A percentile compares a stretch with the other conserved stretches of the same genome.
These are phyloP conservation scores for Drosophila engyochracea DNA, from an alignment of 2,888 invertebrate species.

Conservation along the genomic window DNA sequence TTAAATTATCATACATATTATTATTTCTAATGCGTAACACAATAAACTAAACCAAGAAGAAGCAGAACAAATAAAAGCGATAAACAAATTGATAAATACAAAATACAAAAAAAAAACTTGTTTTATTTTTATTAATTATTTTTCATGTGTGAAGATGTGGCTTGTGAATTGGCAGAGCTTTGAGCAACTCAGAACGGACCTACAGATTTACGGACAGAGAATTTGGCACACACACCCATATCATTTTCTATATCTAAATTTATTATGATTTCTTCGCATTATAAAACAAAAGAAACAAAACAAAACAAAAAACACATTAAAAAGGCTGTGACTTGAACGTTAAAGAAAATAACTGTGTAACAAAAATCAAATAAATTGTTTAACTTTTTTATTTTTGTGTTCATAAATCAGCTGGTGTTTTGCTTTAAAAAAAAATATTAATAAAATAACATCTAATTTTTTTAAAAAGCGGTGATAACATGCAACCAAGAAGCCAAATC, in stretches of 20 bases:
- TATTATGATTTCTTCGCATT: constrained; percentile 34
- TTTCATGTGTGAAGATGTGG: constrained; percentile 48
- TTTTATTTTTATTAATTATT: constrained; percentile 70
- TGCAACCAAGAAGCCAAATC: constrained; percentile 77
- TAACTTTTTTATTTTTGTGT: constrained; percentile 20
- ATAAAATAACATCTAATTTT: constrained; percentile 54
- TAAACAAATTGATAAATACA: constrained; percentile 67
- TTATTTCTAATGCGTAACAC: constrained; percentile 72
- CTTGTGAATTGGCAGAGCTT: constrained; percentile 70
- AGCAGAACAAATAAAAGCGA: constrained; percentile 70
- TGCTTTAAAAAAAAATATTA: constrained; percentile 22
- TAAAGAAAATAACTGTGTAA: constrained; percentile 58
- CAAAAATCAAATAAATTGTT: constrained; percentile 64
- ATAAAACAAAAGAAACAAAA: constrained; percentile 19
- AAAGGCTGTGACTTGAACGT: constrained; percentile 78
- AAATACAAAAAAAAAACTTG: constrained; percentile 66
- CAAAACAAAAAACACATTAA: constrained; percentile 51
- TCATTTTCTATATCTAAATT: constrained; percentile 36
- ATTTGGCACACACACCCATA: constrained; percentile 60
- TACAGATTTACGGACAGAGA: constrained; percentile 52
- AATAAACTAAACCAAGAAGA: constrained; percentile 57
- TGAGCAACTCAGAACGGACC: constrained; percentile 45
- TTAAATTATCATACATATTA: constrained; percentile 65
- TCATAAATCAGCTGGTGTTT: constrained; percentile 21
- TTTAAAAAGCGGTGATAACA: constrained; percentile 73